Evolutionary conservation across 2,797 vertebrate genomes (phyloP).

Genomic region (Xenentodon cancila): DNA sequence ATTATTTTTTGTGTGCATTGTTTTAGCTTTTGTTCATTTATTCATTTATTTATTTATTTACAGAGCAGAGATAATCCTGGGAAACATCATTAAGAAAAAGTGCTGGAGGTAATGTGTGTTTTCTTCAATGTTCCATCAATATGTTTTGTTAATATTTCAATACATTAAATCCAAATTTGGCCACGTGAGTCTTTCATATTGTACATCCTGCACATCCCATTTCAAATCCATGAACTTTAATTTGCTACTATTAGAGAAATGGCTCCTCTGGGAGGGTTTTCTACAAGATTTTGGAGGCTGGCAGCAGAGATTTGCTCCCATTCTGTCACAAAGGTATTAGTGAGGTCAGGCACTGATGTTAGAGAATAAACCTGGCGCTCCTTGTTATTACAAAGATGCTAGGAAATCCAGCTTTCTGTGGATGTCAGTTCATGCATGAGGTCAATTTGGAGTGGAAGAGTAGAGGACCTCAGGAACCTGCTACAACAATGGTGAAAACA

Average conservation of each 20-base stretch:
- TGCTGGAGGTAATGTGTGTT: slow-evolving; percentile 91
- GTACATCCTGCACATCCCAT: background rate
- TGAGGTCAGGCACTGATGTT: slow-evolving; percentile 17
- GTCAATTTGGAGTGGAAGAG: background rate
- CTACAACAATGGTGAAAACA: background rate
- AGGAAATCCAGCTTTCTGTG: background rate
- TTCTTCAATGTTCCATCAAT: background rate
- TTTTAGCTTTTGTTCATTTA: background rate
- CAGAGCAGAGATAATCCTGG: slow-evolving; percentile 97
- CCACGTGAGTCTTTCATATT: background rate
- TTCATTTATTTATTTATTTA: slow-evolving; percentile 17
- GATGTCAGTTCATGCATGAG: background rate
- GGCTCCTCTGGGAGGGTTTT: slow-evolving; percentile 1
- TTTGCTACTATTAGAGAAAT: background rate
- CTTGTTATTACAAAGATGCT: slow-evolving; percentile 13
- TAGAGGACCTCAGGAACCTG: background rate
- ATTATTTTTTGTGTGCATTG: slow-evolving; percentile 19
- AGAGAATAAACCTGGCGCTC: slow-evolving; percentile 9
- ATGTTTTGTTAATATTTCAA: background rate
- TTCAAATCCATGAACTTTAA: background rate
- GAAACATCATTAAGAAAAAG: slow-evolving; percentile 98
- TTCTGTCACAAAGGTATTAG: slow-evolving; percentile 13
- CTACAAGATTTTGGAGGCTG: slow-evolving; percentile 5
- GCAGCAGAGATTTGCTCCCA: slow-evolving; percentile 11
- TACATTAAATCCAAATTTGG: background rate